Conservation (phyloP, 2,888 invertebrate genomes). For the Cryptocephalus primarius region DNA sequence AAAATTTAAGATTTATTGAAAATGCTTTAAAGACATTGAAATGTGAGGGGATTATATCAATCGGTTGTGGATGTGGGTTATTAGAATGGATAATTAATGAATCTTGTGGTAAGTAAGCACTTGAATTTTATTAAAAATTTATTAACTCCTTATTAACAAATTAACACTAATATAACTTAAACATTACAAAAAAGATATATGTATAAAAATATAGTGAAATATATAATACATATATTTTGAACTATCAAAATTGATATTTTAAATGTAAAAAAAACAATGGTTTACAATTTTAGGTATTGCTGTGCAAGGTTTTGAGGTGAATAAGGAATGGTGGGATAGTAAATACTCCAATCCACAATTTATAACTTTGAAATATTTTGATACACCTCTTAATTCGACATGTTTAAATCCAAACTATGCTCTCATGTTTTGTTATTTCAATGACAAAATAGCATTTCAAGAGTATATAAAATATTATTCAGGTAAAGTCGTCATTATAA, state of each 20-base stretch:
- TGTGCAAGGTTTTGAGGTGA: conserved; percentile 64
- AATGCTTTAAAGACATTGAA: conserved; percentile 35
- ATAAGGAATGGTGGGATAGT: conserved; percentile 70
- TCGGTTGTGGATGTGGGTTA: conserved; percentile 75
- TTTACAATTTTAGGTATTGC: conserved; percentile 23
- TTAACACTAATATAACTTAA: neutral
- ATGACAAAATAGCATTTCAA: conserved; percentile 56
- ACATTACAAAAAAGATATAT: neutral
- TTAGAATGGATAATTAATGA: conserved; percentile 66
- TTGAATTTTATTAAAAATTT: neutral
- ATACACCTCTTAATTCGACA: conserved; percentile 31
- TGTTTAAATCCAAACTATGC: conserved; percentile 39
- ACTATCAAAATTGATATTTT: neutral
- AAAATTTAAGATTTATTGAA: conserved; percentile 50
- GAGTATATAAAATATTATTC: conserved; percentile 53
- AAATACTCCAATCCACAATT: conserved; percentile 64
- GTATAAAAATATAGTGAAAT: no score
- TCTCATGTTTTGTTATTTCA: conserved; percentile 73
- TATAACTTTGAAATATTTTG: conserved; percentile 46
- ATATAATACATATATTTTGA: neutral
- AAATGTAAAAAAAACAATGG: neutral
- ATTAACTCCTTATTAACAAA: conserved; percentile 1
- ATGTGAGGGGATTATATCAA: conserved; percentile 48
- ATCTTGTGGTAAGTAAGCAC: conserved; percentile 45
- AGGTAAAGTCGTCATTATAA: conserved; percentile 58